These are phyloP conservation scores for Procambarus clarkii DNA, from an alignment of 1,140 invertebrate genomes.

Conservation along the genomic window DNA sequence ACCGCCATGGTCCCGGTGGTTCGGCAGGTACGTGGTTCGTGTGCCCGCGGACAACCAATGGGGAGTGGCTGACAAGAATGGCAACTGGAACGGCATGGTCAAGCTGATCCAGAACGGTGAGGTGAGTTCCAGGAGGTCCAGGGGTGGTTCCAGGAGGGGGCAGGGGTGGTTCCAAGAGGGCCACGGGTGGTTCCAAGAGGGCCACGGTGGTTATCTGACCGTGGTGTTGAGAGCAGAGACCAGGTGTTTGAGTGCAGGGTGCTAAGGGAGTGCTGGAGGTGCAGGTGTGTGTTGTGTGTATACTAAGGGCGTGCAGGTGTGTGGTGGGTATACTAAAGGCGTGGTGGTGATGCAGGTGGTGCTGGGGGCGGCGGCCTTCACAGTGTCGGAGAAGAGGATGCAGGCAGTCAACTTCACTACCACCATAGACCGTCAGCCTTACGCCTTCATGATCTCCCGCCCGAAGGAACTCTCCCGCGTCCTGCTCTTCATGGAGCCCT, in stretches of 20 bases:
- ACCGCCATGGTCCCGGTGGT: no score
- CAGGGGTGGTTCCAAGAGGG: background rate
- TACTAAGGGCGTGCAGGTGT: background rate
- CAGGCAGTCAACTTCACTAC: conserved; percentile 84
- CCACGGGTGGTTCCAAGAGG: background rate
- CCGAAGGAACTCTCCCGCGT: conserved; percentile 86
- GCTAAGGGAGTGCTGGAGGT: background rate
- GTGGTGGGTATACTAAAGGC: background rate
- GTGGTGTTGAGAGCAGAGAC: background rate
- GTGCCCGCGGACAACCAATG: conserved; percentile 74
- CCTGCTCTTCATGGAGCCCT: conserved; percentile 90
- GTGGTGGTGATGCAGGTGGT: conserved; percentile 78
- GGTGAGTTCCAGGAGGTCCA: conserved; percentile 14
- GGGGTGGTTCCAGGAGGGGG: background rate
- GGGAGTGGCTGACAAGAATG: conserved; percentile 57
- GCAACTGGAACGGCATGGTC: conserved; percentile 75
- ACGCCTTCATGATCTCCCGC: conserved; percentile 85
- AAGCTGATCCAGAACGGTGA: conserved; percentile 72
- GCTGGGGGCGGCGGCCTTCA: conserved; percentile 84
- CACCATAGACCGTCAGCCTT: conserved; percentile 86
- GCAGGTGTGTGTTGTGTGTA: no score
- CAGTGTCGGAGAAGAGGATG: conserved; percentile 81
- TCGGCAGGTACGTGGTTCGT: conserved; percentile 77
- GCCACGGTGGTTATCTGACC: background rate
- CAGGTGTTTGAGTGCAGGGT: background rate